A percentile compares a stretch with the other conserved stretches of the same genome.
phyloP scores from a whole-genome alignment of 1,140 invertebrate species.

The Drosophila tani region DNA sequence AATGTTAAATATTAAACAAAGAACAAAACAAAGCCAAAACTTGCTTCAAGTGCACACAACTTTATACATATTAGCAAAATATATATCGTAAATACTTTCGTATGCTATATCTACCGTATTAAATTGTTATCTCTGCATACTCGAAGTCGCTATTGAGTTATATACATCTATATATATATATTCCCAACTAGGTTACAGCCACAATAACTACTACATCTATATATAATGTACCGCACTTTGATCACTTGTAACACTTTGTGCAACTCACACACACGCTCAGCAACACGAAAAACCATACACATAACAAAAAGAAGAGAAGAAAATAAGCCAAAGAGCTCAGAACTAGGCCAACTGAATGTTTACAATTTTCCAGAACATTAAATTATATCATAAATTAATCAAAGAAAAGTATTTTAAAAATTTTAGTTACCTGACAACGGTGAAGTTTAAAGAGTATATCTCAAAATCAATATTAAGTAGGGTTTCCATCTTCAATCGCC shows the following conservation, averaged over 20 bases:
- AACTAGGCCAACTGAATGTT: background rate
- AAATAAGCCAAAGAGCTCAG: conserved; percentile 15
- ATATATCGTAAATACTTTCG: conserved; percentile 56
- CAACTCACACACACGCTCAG: conserved; percentile 61
- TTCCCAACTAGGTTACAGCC: conserved; percentile 62
- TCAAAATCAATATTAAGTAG: background rate
- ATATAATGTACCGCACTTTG: conserved; percentile 69
- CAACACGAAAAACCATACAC: conserved; percentile 37
- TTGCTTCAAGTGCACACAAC: conserved; percentile 73
- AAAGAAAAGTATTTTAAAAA: background rate
- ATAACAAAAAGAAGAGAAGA: conserved; percentile 31
- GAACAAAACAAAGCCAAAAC: conserved; percentile 23
- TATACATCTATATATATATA: conserved; percentile 38
- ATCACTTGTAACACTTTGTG: conserved; percentile 71
- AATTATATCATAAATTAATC: background rate
- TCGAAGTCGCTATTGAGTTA: conserved; percentile 57
- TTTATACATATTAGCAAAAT: conserved; percentile 38
- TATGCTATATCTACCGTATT: conserved; percentile 57
- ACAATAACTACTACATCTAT: conserved; percentile 51
- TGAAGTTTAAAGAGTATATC: background rate
- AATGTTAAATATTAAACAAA: conserved; percentile 31
- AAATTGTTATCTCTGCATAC: conserved; percentile 57
- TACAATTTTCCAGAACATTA: background rate
- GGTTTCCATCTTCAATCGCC: background rate
- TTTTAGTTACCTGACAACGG: background rate